Evolutionary conservation across 2,797 vertebrate species (phyloP).

Genomic region (Periparus ater): DNA sequence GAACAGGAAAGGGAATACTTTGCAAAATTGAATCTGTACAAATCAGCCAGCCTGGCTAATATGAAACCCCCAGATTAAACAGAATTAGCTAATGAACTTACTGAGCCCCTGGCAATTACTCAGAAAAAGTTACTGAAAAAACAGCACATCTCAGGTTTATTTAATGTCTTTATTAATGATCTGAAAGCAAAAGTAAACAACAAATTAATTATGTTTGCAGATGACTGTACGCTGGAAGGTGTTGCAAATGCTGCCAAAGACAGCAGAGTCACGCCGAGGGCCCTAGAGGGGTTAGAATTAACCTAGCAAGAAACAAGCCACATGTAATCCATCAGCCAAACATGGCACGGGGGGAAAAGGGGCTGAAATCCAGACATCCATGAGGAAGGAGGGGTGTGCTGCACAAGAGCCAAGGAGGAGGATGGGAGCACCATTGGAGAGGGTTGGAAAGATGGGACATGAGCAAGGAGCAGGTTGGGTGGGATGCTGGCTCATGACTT

Average conservation of each 20-base stretch:
- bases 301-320: neutral
- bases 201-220: slow-evolving; percentile 69
- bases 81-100: slow-evolving; percentile 67
- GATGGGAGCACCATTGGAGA: neutral
- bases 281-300: slow-evolving; percentile 10
- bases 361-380: neutral
- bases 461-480: neutral
- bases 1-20: slow-evolving; percentile 23
- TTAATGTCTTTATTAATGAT: slow-evolving; percentile 73
- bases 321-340: neutral
- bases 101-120: slow-evolving; percentile 22
- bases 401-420: neutral
- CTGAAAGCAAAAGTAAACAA: slow-evolving; percentile 55
- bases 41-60: slow-evolving; percentile 25
- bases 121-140: slow-evolving; percentile 53
- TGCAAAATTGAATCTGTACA: slow-evolving; percentile 30
- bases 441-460: neutral
- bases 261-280: neutral
- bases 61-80: slow-evolving; percentile 45
- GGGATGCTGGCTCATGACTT: neutral
- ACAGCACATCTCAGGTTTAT: slow-evolving; percentile 38
- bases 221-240: slow-evolving; percentile 18
- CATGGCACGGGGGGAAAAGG: accelerated
- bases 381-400: neutral
- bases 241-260: slow-evolving; percentile 5